These are phyloP conservation scores for Scolopax rusticola DNA, from an alignment of 2,797 vertebrate species.

Conservation along the genomic window DNA sequence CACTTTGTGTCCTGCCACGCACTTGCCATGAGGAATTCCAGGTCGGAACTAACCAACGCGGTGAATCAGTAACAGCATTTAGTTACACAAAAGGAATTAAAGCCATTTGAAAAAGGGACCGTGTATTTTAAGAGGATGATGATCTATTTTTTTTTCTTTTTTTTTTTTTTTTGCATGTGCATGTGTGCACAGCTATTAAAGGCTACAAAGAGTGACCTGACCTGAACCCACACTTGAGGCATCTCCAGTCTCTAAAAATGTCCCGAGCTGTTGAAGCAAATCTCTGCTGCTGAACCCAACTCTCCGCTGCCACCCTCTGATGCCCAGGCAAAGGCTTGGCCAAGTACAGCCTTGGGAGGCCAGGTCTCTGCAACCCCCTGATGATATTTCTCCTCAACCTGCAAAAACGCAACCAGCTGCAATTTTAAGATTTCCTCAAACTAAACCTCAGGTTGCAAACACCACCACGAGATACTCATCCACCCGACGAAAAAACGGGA, in stretches of 20 bases:
- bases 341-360: neutral
- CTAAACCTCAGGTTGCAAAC: neutral
- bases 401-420: conserved; percentile 9
- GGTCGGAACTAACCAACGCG: neutral
- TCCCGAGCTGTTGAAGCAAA: conserved; percentile 16
- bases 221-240: conserved; percentile 37
- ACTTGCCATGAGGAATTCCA: neutral
- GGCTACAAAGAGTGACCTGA: conserved; percentile 56
- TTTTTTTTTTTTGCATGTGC: neutral
- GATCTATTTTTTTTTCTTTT: neutral
- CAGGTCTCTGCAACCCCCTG: neutral
- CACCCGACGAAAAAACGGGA: neutral
- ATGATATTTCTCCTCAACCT: conserved; percentile 15
- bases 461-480: neutral
- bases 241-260: conserved; percentile 56
- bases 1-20: neutral
- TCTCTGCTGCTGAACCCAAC: conserved; percentile 19
- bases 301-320: neutral
- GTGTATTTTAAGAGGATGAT: conserved; percentile 6
- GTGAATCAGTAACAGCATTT: neutral
- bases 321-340: neutral
- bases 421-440: neutral
- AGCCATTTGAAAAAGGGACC: neutral
- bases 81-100: conserved; percentile 28
- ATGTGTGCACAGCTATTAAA: conserved; percentile 33